Evolutionary conservation across 1,140 invertebrate species (phyloP).

Genomic region (Drosophila dunni): DNA sequence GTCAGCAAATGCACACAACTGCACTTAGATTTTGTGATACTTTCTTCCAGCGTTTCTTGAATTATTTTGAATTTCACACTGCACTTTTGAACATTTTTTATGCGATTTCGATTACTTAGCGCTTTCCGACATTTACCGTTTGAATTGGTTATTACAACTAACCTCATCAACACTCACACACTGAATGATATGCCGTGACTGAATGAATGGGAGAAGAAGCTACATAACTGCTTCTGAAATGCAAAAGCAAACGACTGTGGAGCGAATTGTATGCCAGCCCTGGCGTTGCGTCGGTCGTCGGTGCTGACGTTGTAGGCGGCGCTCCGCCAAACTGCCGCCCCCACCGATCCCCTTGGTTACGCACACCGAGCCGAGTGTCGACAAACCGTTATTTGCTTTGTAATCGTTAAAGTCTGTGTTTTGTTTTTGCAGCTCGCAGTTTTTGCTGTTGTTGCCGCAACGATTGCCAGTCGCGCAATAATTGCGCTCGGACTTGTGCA

Average conservation of each 20-base stretch:
- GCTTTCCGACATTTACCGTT: slow-evolving; percentile 28
- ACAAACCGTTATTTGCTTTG: slow-evolving; percentile 50
- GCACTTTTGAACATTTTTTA: slow-evolving; percentile 45
- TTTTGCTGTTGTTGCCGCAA: slow-evolving; percentile 66
- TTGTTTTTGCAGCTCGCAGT: slow-evolving; percentile 60
- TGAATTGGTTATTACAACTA: slow-evolving; percentile 63
- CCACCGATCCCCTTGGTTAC: slow-evolving; percentile 4
- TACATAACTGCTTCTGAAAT: slow-evolving; percentile 51
- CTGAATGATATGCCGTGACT: slow-evolving; percentile 72
- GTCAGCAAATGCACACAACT: slow-evolving; percentile 26
- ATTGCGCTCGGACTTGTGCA: slow-evolving; percentile 69
- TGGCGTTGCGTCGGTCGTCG: slow-evolving; percentile 17
- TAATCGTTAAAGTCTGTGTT: slow-evolving; percentile 44
- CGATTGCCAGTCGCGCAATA: slow-evolving; percentile 78
- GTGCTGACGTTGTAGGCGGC: slow-evolving; percentile 34
- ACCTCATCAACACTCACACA: slow-evolving; percentile 82
- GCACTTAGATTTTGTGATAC: slow-evolving; percentile 2
- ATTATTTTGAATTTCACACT: slow-evolving; percentile 43
- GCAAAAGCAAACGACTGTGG: slow-evolving; percentile 47
- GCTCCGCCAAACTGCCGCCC: background rate
- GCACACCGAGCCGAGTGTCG: slow-evolving; percentile 3
- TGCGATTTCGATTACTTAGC: slow-evolving; percentile 24
- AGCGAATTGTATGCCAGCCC: slow-evolving; percentile 32
- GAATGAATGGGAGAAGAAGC: slow-evolving; percentile 71
- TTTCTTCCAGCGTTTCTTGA: slow-evolving; percentile 4